Evolutionary conservation across 2,113 vertebrate genomes (phyloP), one percentile per base, ranked within the genome.

Genomic region (Lampris megalopsis): DNA sequence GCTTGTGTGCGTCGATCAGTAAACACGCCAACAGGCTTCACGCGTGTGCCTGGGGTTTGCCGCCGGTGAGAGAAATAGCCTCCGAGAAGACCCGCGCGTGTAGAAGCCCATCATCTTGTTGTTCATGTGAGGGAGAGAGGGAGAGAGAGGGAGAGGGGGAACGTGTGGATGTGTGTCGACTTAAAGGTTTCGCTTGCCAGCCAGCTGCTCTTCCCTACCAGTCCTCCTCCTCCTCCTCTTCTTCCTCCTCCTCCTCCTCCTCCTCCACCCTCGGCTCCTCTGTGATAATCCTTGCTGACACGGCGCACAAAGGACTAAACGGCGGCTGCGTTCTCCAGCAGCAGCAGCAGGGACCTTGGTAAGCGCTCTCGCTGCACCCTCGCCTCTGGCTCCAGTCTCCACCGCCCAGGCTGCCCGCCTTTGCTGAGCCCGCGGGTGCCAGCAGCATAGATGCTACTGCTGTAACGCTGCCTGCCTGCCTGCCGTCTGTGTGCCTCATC

Each of bases 231-330:
- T 87, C 86, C 79, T 75, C 75, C 73, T 71, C 59, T 68, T 77
- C 79, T 53, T 48, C 60, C 58, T 60, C 58, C 58, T 63, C 60
- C 71, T 52, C 77, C 56, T 24, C 10, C 52, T 48, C 53, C 52
- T 54, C 52, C 52, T 61, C 65, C 73, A 68, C 48, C 61, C 60
- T 68, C 71, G 73, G 78, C 82, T 75, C 73, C 81, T 72, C 58
- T 59, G 71, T 79, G 75, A 73, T 93, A 91, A 92, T 93, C 92
- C 90, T 79, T 89, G 87, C 89, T 91, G 91, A 92, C 87, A 87
- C 88, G 83, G 88, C 80, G 73, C 86, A 89, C 85, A 86, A 88
- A 91, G 90, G 90, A 89, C 82, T 92, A 88, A 89, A 86, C 48
- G 58, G 83, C 50, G 83, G 68, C 79, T 73, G 69, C 81, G 88